Evolutionary conservation across 2,888 invertebrate species (phyloP).

Genomic region (Eupithecia exiguata): DNA sequence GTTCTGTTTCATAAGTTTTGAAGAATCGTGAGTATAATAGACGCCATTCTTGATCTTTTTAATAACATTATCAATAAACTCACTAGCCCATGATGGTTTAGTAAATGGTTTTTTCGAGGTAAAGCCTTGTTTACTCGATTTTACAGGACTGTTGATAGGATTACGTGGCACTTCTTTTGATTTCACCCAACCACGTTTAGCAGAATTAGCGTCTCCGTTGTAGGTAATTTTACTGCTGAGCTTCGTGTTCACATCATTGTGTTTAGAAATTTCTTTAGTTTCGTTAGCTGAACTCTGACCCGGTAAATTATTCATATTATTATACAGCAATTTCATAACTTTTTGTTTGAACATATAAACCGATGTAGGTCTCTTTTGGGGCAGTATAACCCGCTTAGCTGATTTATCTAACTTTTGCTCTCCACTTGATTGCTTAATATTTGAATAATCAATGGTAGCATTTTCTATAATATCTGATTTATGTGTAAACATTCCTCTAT

Average conservation of each 20-base stretch:
- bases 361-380: conserved; percentile 47
- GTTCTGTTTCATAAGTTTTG: conserved; percentile 35
- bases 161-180: conserved; percentile 15
- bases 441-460: conserved; percentile 11
- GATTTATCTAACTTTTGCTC: conserved; percentile 47
- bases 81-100: conserved; percentile 68
- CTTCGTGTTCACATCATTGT: conserved; percentile 30
- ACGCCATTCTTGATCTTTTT: conserved; percentile 67
- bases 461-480: conserved; percentile 27
- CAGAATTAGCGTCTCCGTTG: conserved; percentile 43
- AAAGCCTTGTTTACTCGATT: conserved; percentile 13
- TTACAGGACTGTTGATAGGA: conserved; percentile 15
- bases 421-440: conserved; percentile 30
- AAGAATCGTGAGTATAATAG: conserved; percentile 62
- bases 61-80: conserved; percentile 74
- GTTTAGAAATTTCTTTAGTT: conserved; percentile 28
- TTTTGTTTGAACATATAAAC: conserved; percentile 62
- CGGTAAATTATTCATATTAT: conserved; percentile 61
- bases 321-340: conserved; percentile 64
- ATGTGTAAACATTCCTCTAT: conserved; percentile 14
- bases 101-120: conserved; percentile 53
- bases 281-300: conserved; percentile 34
- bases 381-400: conserved; percentile 13
- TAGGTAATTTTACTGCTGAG: conserved; percentile 15
- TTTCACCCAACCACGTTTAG: conserved; percentile 19